A percentile compares a stretch with the other conserved stretches of the same genome.
phyloP scores from a whole-genome alignment of 2,797 vertebrate species.

The Chloroceryle amazona region DNA sequence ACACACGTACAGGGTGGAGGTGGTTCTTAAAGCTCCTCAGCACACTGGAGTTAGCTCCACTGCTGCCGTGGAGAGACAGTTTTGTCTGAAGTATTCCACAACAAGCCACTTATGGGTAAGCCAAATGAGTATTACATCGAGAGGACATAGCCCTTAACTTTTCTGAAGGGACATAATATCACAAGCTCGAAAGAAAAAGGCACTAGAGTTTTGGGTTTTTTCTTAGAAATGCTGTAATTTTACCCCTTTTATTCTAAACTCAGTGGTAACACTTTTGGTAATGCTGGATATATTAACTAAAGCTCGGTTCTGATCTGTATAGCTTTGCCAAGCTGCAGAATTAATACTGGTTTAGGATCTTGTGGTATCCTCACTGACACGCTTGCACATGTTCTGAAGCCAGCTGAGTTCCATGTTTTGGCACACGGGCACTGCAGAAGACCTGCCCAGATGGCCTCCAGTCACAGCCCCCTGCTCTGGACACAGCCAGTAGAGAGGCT shows the following conservation, averaged over 20 bases:
- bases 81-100: neutral
- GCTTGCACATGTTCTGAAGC: neutral
- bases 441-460: neutral
- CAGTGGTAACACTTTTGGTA: constrained; percentile 23
- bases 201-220: constrained; percentile 63
- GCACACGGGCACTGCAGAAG: neutral
- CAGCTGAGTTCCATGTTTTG: neutral
- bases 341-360: neutral
- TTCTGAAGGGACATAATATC: neutral
- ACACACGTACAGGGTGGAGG: neutral
- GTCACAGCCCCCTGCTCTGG: neutral
- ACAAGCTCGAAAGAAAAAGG: constrained; percentile 74
- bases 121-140: neutral
- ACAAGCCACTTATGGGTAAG: neutral
- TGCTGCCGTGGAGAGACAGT: neutral
- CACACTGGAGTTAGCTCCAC: neutral
- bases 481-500: rapidly evolving
- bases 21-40: neutral
- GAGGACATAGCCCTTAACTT: constrained; percentile 47
- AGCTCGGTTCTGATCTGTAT: neutral
- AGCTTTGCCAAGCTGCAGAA: neutral
- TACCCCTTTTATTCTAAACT: neutral
- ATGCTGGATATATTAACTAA: neutral
- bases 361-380: neutral
- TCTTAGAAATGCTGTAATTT: constrained; percentile 63